Evolutionary conservation across 2,797 vertebrate species (phyloP), one percentile per base, ranked within the genome.

Genomic region (Labroides dimidiatus): DNA sequence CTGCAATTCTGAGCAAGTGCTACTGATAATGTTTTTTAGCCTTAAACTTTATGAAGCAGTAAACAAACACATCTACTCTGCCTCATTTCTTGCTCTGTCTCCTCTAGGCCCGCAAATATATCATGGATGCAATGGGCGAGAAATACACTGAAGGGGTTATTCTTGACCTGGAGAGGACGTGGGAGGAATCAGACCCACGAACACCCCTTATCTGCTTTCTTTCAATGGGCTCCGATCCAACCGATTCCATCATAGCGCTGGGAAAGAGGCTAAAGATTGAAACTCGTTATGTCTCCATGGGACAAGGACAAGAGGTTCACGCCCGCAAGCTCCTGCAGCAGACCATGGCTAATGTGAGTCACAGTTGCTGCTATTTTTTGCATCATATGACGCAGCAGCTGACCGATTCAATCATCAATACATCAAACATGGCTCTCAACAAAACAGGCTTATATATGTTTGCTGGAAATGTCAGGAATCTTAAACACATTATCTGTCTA

Each of bases 171-270:
- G 97, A 98, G 86, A 95, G 92, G 88, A 97, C 93, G 0, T 99
- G 97, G 97, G 96, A 98, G 83, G 97, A 99, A 84, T 97, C 97
- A 1, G 95, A 96, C 73, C 93, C 95, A 2, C 90, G 92, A 1
- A 97, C 94, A 0, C 97, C 98, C 30, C 95, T 99, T 71, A 95
- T 98, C 83, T 98, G 98, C 84, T 96, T 99, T 72, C 91, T 99
- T 65, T 99, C 98, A 20, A 97, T 98, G 96, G 97, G 97, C 61
- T 97, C 97, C 0, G 98, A 99, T 87, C 98, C 98, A 55, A 98
- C 96, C 0, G 96, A 98, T 87, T 96, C 96, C 37, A 98, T 99
- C 76, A 97, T 95, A 9, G 95, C 95, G n/a, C 82, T 99, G 81
- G 97, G 97, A 16, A 99, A 96, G 91, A 95, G 91, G 76, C 84